A percentile compares a stretch with the other conserved stretches of the same genome.
Evolutionary conservation across 1,140 invertebrate species (phyloP).

Genomic region (Ips nitidus): DNA sequence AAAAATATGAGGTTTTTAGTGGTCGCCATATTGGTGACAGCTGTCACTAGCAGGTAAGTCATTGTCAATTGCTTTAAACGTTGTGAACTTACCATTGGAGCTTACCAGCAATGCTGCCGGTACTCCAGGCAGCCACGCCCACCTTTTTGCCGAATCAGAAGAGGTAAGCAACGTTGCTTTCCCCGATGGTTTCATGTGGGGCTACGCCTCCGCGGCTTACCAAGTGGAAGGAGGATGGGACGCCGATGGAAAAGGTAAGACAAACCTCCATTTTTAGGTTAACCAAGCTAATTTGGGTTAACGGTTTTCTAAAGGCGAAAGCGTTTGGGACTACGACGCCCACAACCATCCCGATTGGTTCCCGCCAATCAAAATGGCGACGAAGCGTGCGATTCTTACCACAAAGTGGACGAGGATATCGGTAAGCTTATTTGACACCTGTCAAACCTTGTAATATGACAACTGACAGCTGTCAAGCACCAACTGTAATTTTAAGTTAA

Average conservation of each 20-base stretch:
- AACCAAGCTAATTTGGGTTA: neutral
- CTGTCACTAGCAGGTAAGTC: neutral
- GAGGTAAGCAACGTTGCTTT: conserved; percentile 44
- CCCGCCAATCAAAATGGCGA: conserved; percentile 57
- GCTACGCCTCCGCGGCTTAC: conserved; percentile 57
- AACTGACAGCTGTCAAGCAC: too few relatives aligned
- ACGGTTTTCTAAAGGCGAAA: conserved; percentile 34
- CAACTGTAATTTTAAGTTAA: too few relatives aligned
- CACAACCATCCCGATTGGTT: conserved; percentile 54
- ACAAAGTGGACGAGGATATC: conserved; percentile 53
- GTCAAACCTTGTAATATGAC: too few relatives aligned
- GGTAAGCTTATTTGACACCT: too few relatives aligned
- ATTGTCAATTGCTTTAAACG: neutral
- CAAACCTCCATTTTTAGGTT: neutral
- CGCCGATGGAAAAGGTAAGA: conserved; percentile 52
- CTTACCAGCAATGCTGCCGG: too few relatives aligned
- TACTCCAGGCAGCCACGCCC: too few relatives aligned
- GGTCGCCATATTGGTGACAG: neutral
- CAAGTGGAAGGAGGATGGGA: conserved; percentile 64
- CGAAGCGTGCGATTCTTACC: conserved; percentile 60
- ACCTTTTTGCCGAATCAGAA: conserved; percentile 6
- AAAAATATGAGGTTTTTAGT: neutral
- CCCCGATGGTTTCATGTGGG: conserved; percentile 58
- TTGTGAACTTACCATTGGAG: neutral
- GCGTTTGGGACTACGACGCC: conserved; percentile 61